These are phyloP conservation scores for Andricus curvator DNA, from an alignment of 2,888 invertebrate species.

Conservation along the genomic window DNA sequence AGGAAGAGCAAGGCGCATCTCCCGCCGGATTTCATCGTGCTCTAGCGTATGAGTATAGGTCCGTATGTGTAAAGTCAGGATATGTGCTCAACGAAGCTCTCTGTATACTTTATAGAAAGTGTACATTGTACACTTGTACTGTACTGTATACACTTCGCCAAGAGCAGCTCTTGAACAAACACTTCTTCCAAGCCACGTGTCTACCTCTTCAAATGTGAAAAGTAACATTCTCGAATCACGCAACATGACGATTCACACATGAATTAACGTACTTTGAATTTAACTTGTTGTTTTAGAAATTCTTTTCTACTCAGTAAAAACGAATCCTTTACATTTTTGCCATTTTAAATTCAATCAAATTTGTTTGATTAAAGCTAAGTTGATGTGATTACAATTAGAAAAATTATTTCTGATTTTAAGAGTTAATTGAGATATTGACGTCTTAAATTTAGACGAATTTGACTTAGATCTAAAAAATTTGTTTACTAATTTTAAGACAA, in stretches of 20 bases:
- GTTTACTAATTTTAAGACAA: too few relatives aligned
- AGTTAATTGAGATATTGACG: too few relatives aligned
- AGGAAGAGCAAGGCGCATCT: conserved; percentile 16
- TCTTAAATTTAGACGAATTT: too few relatives aligned
- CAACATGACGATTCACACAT: background rate
- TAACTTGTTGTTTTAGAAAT: background rate
- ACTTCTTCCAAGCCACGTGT: conserved; percentile 1
- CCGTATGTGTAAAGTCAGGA: background rate
- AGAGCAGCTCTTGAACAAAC: conserved; percentile 37
- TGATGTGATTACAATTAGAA: too few relatives aligned
- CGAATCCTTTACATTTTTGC: too few relatives aligned
- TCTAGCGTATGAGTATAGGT: background rate
- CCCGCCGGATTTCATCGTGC: conserved; percentile 22
- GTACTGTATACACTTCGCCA: conserved; percentile 41
- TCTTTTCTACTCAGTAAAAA: background rate
- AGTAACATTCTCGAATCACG: conserved; percentile 4
- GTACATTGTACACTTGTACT: background rate
- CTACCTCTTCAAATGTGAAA: background rate
- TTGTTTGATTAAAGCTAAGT: too few relatives aligned
- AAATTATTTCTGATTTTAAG: too few relatives aligned
- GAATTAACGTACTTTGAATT: background rate
- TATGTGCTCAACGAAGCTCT: conserved; percentile 8
- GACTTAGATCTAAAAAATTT: too few relatives aligned
- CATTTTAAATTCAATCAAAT: too few relatives aligned
- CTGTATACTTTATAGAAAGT: conserved; percentile 31